phyloP scores from a whole-genome alignment of 2,888 invertebrate species.

The Drosophila birchii region DNA sequence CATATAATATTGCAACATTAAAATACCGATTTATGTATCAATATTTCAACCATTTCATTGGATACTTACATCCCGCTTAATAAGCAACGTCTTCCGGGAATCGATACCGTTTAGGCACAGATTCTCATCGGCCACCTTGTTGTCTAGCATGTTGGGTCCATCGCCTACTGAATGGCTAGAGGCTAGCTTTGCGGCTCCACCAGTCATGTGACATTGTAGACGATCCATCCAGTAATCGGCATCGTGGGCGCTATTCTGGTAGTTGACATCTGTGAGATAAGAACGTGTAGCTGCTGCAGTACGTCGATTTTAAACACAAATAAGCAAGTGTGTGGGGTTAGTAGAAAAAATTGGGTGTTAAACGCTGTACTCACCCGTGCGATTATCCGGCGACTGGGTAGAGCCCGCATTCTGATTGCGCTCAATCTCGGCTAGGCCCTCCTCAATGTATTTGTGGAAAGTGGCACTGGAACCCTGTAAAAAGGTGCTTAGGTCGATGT shows the following conservation, averaged over 20 bases:
- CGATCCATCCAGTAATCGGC: constrained; percentile 85
- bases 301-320: constrained; percentile 15
- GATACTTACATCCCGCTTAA: constrained; percentile 81
- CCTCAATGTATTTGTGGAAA: constrained; percentile 85
- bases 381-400: constrained; percentile 63
- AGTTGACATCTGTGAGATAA: constrained; percentile 77
- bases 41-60: too few species aligned
- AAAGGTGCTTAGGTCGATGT: constrained; percentile 84
- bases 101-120: constrained; percentile 83
- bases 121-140: constrained; percentile 85
- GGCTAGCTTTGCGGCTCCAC: constrained; percentile 76
- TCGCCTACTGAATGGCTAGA: constrained; percentile 74
- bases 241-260: constrained; percentile 73
- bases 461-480: constrained; percentile 84
- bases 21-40: background rate
- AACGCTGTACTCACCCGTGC: constrained; percentile 59
- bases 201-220: constrained; percentile 78
- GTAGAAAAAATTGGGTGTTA: constrained; percentile 17
- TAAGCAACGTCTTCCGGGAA: constrained; percentile 82
- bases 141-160: constrained; percentile 81
- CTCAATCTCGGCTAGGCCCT: constrained; percentile 84
- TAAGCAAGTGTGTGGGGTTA: constrained; percentile 50
- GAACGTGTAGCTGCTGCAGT: constrained; percentile 77
- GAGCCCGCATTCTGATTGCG: constrained; percentile 63
- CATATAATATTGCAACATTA: background rate